Evolutionary conservation across 2,888 invertebrate genomes (phyloP), one percentile per base, ranked within the genome.

Genomic region (Beris chalybata): DNA sequence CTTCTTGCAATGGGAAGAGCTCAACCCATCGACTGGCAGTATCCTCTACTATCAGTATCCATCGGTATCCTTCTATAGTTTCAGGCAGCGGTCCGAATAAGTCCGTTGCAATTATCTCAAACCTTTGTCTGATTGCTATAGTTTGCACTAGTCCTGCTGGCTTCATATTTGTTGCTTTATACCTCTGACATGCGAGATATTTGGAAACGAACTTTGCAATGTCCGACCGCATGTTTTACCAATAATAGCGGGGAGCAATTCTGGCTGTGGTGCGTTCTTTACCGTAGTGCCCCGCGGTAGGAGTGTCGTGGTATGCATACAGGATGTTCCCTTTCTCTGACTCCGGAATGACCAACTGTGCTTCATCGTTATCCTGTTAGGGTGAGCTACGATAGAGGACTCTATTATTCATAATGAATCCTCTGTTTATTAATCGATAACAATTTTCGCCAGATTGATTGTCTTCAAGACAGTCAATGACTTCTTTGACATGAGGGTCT

Each of bases 11-110:
- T 1, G 76, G 74, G 5, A 71, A 59, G 5, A 72, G 74, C 66
- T 75, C 75, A 6, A 74, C 71, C 77, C 77, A 76, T 9, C 75
- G 65, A 4, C 76, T 73, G 55, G 70, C 72, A 4, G 72, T 53
- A 55, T 75, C 73, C 6, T 74, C 69, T 6, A 29, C 9, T 6
- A 73, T 70, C 0, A 75, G 53, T 4, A 76, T 72, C 74, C 74
- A 74, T 47, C 56, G 72, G 22, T 71, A 61, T 1, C 67, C 71
- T 7, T 55, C 48, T 5, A 12, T 9, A 53, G 12, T 70, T 12
- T 32, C 68, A 7, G 68, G 70, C 5, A 76, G 65, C 1, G 73
- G 74, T 4, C 75, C 74, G 31, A 38, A 38, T 38, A 38, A 38
- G 9, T 38, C 38, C 7, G 9, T 38, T 38, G 38, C 38, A 9